Evolutionary conservation across 2,113 vertebrate species (phyloP), one percentile per base, ranked within the genome.

Genomic region (Pterocles burchelli): DNA sequence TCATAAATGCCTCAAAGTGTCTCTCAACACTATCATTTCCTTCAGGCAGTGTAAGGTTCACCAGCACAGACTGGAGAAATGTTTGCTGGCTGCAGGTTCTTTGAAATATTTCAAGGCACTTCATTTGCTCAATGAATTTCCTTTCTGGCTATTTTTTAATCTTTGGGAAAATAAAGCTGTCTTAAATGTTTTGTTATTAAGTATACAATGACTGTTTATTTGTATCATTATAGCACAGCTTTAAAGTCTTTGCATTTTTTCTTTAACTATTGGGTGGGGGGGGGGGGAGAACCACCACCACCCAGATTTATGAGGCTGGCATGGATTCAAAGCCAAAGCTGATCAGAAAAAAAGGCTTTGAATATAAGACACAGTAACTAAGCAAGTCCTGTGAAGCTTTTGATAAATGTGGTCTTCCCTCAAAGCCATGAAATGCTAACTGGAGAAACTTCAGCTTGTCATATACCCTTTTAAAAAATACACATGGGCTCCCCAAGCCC

Each of bases 311-410:
- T 61, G 45, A 94, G 74, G 71, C 66, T 96, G 85, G 67, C 89
- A 71, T 46, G 51, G 49, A 92, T 88, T 77, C 96, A 84, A 97
- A 93, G 85, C 54, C 73, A 82, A 88, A 66, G 11, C 22, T 95
- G 46, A 93, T 75, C 33, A 91, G 59, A 71, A 86, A 68, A 41
- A 61, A 89, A 83, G 72, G 19, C 66, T 90, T 81, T 88, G 38
- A 70, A 58, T 65, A 33, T 45, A 89, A 84, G 58, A 81, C 41
- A 71, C 58, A 93, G 52, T 41, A 94, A 88, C 57, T 52, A 83
- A 58, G 34, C 65, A 66, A 59, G 48, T 41, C 25, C 68, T 63
- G 31, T 65, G 68, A 95, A 88, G 62, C 41, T 89, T 90, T 89
- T 85, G 80, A 66, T 85, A 84, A 45, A 54, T 33, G 52, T 51